These are phyloP conservation scores for Chorisops tibialis DNA, from an alignment of 2,888 invertebrate species.

Conservation along the genomic window DNA sequence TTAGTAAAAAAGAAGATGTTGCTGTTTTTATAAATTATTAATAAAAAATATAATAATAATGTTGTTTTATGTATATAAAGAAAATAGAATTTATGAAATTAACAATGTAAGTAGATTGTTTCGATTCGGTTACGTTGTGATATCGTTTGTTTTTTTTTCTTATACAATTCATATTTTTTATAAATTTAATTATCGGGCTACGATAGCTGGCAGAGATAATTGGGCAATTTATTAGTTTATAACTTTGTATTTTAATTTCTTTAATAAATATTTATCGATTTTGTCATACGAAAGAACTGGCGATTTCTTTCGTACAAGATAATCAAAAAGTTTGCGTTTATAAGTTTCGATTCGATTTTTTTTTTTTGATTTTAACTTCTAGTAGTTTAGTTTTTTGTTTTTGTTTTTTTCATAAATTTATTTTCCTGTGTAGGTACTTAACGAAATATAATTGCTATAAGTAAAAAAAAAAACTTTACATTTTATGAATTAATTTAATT, in stretches of 20 bases:
- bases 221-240: too few species aligned
- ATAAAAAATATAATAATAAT: slow-evolving; percentile 16
- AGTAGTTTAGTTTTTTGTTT: slow-evolving; percentile 6
- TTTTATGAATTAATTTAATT: slow-evolving; percentile 17
- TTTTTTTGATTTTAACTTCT: not conserved
- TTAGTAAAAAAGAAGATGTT: slow-evolving; percentile 27
- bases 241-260: too few species aligned
- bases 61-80: slow-evolving; percentile 6
- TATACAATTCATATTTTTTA: too few species aligned
- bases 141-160: too few species aligned
- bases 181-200: too few species aligned
- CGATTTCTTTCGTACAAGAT: slow-evolving; percentile 43
- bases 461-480: slow-evolving; percentile 20
- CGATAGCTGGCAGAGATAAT: too few species aligned
- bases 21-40: slow-evolving; percentile 19
- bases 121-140: too few species aligned
- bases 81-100: slow-evolving; percentile 18
- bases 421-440: slow-evolving; percentile 4
- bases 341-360: not conserved
- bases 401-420: slow-evolving; percentile 3
- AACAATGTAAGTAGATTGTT: not conserved
- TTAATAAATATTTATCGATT: slow-evolving; percentile 4
- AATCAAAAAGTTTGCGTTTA: slow-evolving; percentile 24
- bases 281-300: slow-evolving; percentile 44
- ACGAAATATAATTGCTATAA: slow-evolving; percentile 18